Percentiles rank a stretch among this genome's conserved stretches.
Conservation (phyloP, 2,888 invertebrate genomes). For the Acrocyrtus sp. region DNA sequence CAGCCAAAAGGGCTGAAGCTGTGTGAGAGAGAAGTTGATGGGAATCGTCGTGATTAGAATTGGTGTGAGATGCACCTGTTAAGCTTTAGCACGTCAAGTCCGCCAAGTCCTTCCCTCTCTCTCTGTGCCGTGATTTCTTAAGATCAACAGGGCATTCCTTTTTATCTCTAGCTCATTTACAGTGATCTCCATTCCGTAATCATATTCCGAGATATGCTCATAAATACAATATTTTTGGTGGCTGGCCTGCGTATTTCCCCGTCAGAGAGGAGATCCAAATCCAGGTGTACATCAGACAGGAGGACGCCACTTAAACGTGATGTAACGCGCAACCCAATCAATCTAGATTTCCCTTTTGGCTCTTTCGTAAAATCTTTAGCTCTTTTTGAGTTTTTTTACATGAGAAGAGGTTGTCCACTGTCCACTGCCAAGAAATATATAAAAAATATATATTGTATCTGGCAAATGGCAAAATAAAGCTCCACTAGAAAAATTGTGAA, state of each 20-base stretch:
- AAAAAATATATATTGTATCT: no score
- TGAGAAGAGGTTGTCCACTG: background rate
- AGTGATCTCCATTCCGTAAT: background rate
- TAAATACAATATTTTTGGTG: background rate
- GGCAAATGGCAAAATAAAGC: no score
- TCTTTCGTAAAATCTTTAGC: background rate
- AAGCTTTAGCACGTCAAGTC: background rate
- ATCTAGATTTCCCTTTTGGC: slow-evolving; percentile 5
- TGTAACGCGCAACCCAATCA: slow-evolving; percentile 10
- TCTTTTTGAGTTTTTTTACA: background rate
- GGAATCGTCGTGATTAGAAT: background rate
- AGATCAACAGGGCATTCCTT: background rate
- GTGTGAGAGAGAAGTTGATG: background rate
- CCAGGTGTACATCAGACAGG: slow-evolving; percentile 28
- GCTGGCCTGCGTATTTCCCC: background rate
- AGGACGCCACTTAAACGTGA: slow-evolving; percentile 8
- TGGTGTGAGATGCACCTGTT: background rate
- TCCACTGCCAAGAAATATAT: background rate
- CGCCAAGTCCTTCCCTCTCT: background rate
- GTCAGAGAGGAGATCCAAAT: slow-evolving; percentile 5
- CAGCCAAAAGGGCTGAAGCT: no score
- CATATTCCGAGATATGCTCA: background rate
- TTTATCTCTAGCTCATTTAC: background rate
- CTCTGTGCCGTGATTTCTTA: background rate
- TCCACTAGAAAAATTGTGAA: no score